Evolutionary conservation across 2,888 invertebrate genomes (phyloP), one percentile per base, ranked within the genome.

Genomic region (Drosophila putrida): DNA sequence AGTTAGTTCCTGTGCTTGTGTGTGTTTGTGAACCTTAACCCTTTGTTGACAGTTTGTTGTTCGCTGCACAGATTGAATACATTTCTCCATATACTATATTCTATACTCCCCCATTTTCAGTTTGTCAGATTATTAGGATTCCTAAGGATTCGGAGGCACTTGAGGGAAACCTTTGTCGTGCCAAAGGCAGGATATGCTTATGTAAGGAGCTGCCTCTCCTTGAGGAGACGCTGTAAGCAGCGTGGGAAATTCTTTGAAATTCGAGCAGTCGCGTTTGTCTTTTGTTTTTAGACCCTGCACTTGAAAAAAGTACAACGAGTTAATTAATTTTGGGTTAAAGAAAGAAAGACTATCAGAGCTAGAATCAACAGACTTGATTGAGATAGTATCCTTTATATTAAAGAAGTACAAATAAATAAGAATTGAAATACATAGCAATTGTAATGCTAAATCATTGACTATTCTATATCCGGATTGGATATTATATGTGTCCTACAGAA

Each of bases 231-330:
- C 46, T 65, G 75, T 88, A 88, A 86, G 86, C 84, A 87, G 88
- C 86, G 86, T 87, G 86, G 82, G 86, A 87, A 87, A 82, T 86
- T 82, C 88, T 87, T 88, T 85, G 88, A 88, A 86, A 85, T 86
- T 77, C 67, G 83, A 86, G 89, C 81, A 80, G 54, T 36, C 33
- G 31, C 57, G 31, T 15, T 8, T 20, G 33, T 35, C 38, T 43
- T 58, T 54, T 38, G 58, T 70, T 54, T 60, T 10, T 59, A 20
- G 20, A 20, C 20, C 20, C 20, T 20, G 20, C 20, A 20, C 20
- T 20, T 20, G 20, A 20, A 20, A 20, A 20, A 3, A 20, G 20
- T 20, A 20, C 20, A 20, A 20, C 20, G 20, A 20, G 20, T 20
- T 3, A 20, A 20, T 20, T 20, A 20, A 20, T 20, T n/a, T n/a